Evolutionary conservation across 2,113 vertebrate species (phyloP), one percentile per base, ranked within the genome.

Genomic region (Benitochromis conjunctus): DNA sequence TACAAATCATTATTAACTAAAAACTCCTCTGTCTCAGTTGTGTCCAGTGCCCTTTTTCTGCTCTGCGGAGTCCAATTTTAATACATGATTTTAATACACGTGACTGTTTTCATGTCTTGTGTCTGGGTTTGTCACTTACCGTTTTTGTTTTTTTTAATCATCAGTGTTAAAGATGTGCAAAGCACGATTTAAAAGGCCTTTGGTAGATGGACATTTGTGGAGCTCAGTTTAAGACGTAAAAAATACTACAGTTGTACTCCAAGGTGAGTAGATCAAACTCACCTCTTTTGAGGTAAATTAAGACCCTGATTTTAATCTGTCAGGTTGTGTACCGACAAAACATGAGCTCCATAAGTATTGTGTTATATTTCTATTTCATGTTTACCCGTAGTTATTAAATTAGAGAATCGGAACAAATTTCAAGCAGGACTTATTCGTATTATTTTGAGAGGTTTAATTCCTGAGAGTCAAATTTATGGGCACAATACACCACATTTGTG

Each of bases 401-500:
- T 7, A 4, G 2, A 4, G 1, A 1, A 7, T 21, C 0, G n/a
- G 6, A 46, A 13, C 6, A 14, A 12, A 10, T n/a, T 57, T 14
- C 13, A 43, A 16, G 5, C 3, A 14, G 13, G 7, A 3, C 3
- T 34, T 53, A 13, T 51, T 60, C 18, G 6, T 5, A 14, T 64
- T 38, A 29, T n/a, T 64, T 29, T 11, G 2, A 5, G 3, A 18
- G 16, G 11, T 74, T 11, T 11, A 12, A 53, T 24, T 62, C 91
- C 93, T 83, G 88, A 29, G 3, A 91, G 86, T 3, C 53, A 0
- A 0, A 1, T 7, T 19, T 29, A 16, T 2, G 91, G 90, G 91
- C n/a, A 6, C 0, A 53, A 0, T 0, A 0, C 2, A 2, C 4
- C 1, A 0, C 0, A 0, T 0, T 0, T 4, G 1, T 9, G 18